phyloP scores from a whole-genome alignment of 2,797 vertebrate genomes.

The Orientallactaga sibirica region DNA sequence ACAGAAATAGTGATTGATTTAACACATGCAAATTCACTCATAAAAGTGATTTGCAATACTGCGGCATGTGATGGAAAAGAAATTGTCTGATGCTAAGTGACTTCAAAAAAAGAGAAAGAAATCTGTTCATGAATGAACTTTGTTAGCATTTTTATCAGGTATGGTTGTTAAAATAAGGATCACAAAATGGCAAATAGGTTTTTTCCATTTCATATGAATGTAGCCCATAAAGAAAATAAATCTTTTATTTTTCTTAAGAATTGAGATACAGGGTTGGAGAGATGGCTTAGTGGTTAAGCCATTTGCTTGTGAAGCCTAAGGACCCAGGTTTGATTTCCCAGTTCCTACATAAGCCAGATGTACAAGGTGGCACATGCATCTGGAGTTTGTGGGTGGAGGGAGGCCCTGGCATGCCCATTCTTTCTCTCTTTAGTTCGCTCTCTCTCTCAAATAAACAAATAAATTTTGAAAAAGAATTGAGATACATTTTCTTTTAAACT shows the following conservation, averaged over 20 bases:
- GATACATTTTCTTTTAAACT: background rate
- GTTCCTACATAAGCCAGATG: no score
- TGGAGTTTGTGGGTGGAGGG: no score
- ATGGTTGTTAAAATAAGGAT: background rate
- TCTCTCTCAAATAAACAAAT: no score
- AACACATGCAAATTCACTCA: slow-evolving; percentile 51
- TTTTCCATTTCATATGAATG: background rate
- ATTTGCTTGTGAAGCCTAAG: no score
- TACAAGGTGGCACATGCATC: no score
- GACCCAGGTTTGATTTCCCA: no score
- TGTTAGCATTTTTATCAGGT: slow-evolving; percentile 3
- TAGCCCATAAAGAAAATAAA: background rate
- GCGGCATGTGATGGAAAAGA: slow-evolving; percentile 6
- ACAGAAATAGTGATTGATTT: background rate
- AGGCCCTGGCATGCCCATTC: no score
- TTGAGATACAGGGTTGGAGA: background rate
- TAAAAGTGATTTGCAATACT: slow-evolving; percentile 8
- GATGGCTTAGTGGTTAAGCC: no score
- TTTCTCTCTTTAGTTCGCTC: no score
- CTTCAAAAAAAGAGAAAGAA: background rate
- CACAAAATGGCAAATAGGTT: background rate
- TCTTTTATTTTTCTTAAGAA: background rate
- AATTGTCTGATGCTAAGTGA: slow-evolving; percentile 23
- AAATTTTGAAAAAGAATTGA: background rate
- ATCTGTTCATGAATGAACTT: background rate